phyloP scores from a whole-genome alignment of 2,888 invertebrate species.

The Octodonta nipae region DNA sequence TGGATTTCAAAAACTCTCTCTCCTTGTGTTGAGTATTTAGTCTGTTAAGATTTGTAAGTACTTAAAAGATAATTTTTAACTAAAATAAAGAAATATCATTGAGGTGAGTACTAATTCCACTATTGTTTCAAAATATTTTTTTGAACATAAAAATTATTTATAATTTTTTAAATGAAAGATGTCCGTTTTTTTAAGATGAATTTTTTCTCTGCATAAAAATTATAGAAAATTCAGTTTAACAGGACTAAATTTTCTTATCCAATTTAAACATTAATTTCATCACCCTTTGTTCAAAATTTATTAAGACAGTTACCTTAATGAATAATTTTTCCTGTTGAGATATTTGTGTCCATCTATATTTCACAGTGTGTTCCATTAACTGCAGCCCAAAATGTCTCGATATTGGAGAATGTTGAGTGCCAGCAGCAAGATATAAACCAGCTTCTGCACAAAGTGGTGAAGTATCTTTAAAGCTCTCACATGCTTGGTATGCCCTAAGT shows the following conservation, averaged over 20 bases:
- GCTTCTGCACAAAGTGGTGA: conserved; percentile 81
- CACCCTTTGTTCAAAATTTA: background rate
- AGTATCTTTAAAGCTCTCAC: conserved; percentile 72
- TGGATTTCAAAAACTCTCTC: too few species aligned
- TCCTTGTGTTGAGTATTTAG: too few species aligned
- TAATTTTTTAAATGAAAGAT: too few species aligned
- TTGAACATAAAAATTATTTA: too few species aligned
- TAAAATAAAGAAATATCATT: too few species aligned
- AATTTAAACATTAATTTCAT: background rate
- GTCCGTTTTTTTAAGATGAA: too few species aligned
- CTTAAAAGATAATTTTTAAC: too few species aligned
- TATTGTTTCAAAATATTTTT: too few species aligned
- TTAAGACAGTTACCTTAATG: conserved; percentile 59
- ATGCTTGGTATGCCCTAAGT: conserved; percentile 70
- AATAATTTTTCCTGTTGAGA: conserved; percentile 75
- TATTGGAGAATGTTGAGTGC: conserved; percentile 58
- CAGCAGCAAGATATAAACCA: conserved; percentile 66
- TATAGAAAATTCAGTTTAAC: conserved; percentile 1
- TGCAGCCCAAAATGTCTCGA: conserved; percentile 86
- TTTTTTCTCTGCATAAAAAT: too few species aligned
- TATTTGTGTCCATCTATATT: conserved; percentile 84
- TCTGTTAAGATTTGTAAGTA: too few species aligned
- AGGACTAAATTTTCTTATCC: background rate
- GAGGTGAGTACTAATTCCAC: too few species aligned
- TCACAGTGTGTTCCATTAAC: conserved; percentile 83